These are phyloP conservation scores for Andrena cerasifolii DNA, from an alignment of 1,140 invertebrate genomes.

Conservation along the genomic window DNA sequence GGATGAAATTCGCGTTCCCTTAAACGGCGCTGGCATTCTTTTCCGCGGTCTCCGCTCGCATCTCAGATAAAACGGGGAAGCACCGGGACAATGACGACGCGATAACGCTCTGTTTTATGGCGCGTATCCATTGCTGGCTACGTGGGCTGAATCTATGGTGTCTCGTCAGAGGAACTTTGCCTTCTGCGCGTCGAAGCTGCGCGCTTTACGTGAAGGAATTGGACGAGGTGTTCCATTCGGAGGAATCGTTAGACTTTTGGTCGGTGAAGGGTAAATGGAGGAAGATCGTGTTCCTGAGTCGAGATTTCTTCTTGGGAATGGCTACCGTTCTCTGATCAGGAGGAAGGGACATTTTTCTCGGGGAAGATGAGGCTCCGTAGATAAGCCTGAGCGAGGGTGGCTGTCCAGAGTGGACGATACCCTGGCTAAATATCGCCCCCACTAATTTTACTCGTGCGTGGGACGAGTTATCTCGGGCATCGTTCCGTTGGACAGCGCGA, in stretches of 20 bases:
- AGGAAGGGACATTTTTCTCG: slow-evolving; percentile 69
- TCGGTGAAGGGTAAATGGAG: too few species aligned
- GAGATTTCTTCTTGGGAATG: slow-evolving; percentile 4
- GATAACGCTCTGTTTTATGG: slow-evolving; percentile 59
- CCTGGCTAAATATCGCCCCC: slow-evolving; percentile 72
- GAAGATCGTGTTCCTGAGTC: too few species aligned
- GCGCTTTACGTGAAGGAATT: too few species aligned
- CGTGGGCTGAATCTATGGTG: slow-evolving; percentile 49
- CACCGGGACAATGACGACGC: slow-evolving; percentile 54
- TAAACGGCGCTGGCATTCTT: slow-evolving; percentile 24
- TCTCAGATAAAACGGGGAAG: slow-evolving; percentile 48
- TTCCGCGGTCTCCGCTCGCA: slow-evolving; percentile 9
- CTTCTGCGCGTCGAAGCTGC: not conserved
- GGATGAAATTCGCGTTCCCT: slow-evolving; percentile 42
- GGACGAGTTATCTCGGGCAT: slow-evolving; percentile 20
- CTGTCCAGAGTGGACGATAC: slow-evolving; percentile 70
- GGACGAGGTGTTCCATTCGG: too few species aligned
- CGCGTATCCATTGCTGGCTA: slow-evolving; percentile 45
- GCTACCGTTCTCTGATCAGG: slow-evolving; percentile 74
- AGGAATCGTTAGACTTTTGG: too few species aligned
- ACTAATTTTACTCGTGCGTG: slow-evolving; percentile 64
- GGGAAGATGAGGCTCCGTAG: slow-evolving; percentile 64
- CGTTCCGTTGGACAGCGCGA: slow-evolving; percentile 13
- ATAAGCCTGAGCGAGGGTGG: slow-evolving; percentile 74
- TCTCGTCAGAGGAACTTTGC: slow-evolving; percentile 29